Evolutionary conservation across 2,797 vertebrate species (phyloP).

Genomic region (Triplophysa bombifrons): DNA sequence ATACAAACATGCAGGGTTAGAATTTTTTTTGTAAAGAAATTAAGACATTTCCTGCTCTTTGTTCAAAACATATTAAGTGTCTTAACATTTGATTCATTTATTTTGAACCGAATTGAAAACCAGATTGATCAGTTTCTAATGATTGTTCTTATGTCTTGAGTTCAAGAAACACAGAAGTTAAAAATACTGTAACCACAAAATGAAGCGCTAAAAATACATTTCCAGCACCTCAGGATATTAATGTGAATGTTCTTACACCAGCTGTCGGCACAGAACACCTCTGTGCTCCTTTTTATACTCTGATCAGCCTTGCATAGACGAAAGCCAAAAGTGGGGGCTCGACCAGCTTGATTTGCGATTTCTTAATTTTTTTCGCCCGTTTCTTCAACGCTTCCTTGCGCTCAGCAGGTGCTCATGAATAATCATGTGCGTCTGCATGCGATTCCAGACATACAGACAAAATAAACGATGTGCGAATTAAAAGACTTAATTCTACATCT

Average conservation of each 20-base stretch:
- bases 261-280: conserved; percentile 26
- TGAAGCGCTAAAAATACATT: conserved; percentile 12
- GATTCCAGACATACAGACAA: conserved; percentile 10
- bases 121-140: background rate
- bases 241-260: conserved; percentile 35
- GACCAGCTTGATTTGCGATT: conserved; percentile 20
- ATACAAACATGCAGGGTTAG: no score
- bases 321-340: conserved; percentile 28
- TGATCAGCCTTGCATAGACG: background rate
- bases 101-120: background rate
- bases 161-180: background rate
- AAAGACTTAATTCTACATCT: background rate
- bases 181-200: background rate
- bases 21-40: no score
- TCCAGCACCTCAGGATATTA: conserved; percentile 31
- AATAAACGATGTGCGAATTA: conserved; percentile 34
- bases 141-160: background rate
- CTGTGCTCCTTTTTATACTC: conserved; percentile 24
- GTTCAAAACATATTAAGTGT: no score
- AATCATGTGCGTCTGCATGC: conserved; percentile 61
- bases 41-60: no score
- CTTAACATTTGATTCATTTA: background rate
- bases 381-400: conserved; percentile 11
- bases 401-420: conserved; percentile 74
- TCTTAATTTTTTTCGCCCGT: conserved; percentile 28